Evolutionary conservation across 2,797 vertebrate genomes (phyloP).

Genomic region (Crenuchus spilurus): DNA sequence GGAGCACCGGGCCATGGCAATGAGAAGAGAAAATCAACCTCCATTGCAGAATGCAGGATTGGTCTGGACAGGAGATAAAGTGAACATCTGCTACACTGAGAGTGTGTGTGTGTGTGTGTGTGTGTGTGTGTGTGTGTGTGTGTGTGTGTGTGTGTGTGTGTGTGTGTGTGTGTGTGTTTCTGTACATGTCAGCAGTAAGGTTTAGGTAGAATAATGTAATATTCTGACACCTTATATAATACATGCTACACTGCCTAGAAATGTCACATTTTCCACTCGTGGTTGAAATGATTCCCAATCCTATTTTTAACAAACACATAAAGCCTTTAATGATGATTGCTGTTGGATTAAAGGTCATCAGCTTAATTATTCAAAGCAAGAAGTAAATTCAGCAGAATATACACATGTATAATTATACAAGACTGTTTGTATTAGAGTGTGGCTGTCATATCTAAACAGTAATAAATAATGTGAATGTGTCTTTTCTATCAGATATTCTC

Average conservation of each 20-base stretch:
- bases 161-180: conserved; percentile 4
- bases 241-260: too few relatives aligned
- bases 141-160: not conserved
- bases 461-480: too few relatives aligned
- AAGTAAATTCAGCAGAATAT: not conserved
- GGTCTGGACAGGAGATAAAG: conserved; percentile 39
- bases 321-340: not conserved
- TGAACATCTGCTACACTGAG: conserved; percentile 23
- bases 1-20: not conserved
- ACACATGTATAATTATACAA: not conserved
- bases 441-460: too few relatives aligned
- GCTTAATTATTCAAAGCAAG: not conserved
- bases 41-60: conserved; percentile 36
- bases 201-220: not conserved
- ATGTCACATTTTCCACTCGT: not conserved
- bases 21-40: conserved; percentile 12
- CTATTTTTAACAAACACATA: not conserved
- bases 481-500: too few relatives aligned
- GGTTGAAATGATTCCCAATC: not conserved
- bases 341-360: not conserved
- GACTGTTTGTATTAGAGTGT: not conserved
- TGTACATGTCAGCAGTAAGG: conserved; percentile 34
- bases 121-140: conserved; percentile 12
- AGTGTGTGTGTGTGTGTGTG: not conserved
- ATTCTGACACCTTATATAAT: too few relatives aligned